Percentiles rank a stretch among this genome's conserved stretches.
Evolutionary conservation across 2,113 vertebrate genomes (phyloP).

Genomic region (Macrotis lagotis): DNA sequence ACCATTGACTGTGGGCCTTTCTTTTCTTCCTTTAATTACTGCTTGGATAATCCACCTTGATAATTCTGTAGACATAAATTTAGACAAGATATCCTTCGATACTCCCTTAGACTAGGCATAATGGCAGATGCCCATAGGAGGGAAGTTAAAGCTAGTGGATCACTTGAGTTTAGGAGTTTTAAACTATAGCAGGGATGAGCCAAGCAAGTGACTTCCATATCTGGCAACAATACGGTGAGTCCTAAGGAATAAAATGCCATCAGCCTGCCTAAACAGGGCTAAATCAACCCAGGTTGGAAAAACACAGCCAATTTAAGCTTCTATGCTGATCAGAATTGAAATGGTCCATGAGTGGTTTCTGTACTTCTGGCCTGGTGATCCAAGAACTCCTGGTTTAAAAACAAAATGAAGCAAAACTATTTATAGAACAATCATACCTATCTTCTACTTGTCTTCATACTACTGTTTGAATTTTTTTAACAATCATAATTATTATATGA

Average conservation of each 20-base stretch:
- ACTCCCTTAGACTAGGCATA: background rate
- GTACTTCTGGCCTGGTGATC: too few species aligned
- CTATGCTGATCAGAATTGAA: too few species aligned
- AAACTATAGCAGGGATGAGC: background rate
- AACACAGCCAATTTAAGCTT: too few species aligned
- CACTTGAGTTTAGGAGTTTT: background rate
- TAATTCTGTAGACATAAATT: background rate
- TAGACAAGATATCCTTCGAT: background rate
- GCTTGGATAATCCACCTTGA: background rate
- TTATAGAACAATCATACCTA: background rate
- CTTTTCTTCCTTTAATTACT: background rate
- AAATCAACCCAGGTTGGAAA: too few species aligned
- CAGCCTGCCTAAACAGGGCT: too few species aligned
- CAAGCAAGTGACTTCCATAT: background rate
- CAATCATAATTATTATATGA: background rate
- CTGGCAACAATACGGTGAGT: background rate
- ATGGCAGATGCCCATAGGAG: background rate
- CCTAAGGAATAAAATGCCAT: background rate
- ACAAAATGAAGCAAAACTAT: too few species aligned
- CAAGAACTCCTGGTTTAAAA: too few species aligned
- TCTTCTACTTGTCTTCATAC: background rate
- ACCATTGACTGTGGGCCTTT: background rate
- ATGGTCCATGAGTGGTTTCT: too few species aligned
- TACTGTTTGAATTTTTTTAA: background rate
- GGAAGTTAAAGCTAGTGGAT: background rate